A percentile compares a stretch with the other conserved stretches of the same genome.
Conservation (phyloP, 35 echinoderm and acorn worm species). For the Stichopus chloronotus region DNA sequence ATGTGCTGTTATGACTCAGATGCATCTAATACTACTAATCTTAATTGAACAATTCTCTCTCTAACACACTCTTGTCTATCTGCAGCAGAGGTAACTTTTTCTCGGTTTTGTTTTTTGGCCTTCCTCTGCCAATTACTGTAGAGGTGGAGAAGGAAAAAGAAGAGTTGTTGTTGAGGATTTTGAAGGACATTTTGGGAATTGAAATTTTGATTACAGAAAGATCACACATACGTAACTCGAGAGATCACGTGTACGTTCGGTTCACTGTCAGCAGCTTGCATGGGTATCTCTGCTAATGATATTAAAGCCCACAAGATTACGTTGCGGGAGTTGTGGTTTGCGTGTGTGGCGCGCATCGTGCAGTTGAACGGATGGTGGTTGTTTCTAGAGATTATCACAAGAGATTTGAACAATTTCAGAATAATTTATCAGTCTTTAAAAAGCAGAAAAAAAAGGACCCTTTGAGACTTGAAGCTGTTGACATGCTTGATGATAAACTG, state of each 20-base stretch:
- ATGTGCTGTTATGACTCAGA: not conserved
- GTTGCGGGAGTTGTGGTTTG: too few species aligned
- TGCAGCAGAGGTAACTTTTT: not conserved
- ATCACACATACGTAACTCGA: not conserved
- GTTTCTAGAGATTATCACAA: too few species aligned
- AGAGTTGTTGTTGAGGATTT: not conserved
- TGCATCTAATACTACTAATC: not conserved
- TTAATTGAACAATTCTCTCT: not conserved
- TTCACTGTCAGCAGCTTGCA: not conserved
- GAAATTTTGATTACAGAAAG: not conserved
- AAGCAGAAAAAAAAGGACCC: too few species aligned
- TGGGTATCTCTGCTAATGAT: not conserved
- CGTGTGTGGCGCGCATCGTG: too few species aligned
- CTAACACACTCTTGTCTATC: not conserved
- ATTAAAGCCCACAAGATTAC: too few species aligned
- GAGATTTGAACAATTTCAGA: too few species aligned
- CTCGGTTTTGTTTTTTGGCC: not conserved
- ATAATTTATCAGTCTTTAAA: too few species aligned
- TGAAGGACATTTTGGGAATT: not conserved
- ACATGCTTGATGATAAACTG: too few species aligned
- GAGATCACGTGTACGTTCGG: not conserved
- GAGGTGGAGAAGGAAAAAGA: not conserved
- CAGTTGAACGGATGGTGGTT: too few species aligned
- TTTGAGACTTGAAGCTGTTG: too few species aligned
- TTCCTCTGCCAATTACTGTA: not conserved